Evolutionary conservation across 1,140 invertebrate genomes (phyloP).

Genomic region (Pectinophora gossypiella): DNA sequence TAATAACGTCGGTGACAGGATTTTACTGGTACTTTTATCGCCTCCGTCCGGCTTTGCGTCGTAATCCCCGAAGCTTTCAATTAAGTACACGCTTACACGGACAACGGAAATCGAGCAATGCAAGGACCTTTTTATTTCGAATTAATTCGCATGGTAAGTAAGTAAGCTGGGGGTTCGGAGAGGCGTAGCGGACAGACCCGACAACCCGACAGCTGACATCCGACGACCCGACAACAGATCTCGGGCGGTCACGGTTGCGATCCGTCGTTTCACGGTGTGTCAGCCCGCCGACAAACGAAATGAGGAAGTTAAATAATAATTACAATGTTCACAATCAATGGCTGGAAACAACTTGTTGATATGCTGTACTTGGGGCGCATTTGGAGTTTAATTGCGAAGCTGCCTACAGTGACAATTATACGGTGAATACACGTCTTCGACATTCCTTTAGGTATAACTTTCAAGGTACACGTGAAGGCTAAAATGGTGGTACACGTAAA

Average conservation of each 20-base stretch:
- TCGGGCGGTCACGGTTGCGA: not conserved
- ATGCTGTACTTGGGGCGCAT: not conserved
- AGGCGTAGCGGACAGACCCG: slow-evolving; percentile 1
- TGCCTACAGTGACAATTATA: too few relatives aligned
- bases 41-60: too few relatives aligned
- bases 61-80: not conserved
- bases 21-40: too few relatives aligned
- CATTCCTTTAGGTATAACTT: too few relatives aligned
- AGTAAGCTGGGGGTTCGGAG: not conserved
- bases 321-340: not conserved
- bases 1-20: too few relatives aligned
- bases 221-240: too few relatives aligned
- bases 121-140: not conserved
- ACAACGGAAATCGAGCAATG: not conserved
- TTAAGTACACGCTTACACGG: not conserved
- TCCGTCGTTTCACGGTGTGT: not conserved
- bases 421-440: too few relatives aligned
- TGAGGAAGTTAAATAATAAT: not conserved
- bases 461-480: too few relatives aligned
- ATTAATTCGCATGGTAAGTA: too few relatives aligned
- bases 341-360: not conserved
- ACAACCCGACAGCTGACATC: too few relatives aligned
- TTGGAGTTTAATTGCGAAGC: too few relatives aligned
- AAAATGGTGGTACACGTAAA: too few relatives aligned
- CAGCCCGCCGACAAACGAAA: not conserved